These are phyloP conservation scores for Epizoanthus illoricatus DNA, from an alignment of 92 coral and sea anemone genomes.

Conservation along the genomic window DNA sequence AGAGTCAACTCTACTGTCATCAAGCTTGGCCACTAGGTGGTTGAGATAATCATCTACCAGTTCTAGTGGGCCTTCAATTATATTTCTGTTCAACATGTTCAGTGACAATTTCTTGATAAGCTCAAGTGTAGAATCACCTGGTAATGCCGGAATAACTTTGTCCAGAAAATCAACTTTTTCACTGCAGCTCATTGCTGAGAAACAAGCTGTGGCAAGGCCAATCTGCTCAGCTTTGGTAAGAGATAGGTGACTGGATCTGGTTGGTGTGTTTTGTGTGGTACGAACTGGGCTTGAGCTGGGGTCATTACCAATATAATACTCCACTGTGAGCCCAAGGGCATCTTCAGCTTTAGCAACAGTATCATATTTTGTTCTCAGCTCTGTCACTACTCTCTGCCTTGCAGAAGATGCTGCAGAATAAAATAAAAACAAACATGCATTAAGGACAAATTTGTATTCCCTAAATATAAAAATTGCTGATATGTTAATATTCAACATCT, in stretches of 20 bases:
- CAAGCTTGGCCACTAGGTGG: neutral
- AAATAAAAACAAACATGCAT: no score
- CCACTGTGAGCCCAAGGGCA: slow-evolving; percentile 4
- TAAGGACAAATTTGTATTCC: no score
- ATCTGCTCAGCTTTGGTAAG: neutral
- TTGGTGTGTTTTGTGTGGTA: neutral
- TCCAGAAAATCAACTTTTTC: neutral
- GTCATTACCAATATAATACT: neutral
- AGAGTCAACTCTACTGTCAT: neutral
- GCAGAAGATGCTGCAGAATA: slow-evolving; percentile 4
- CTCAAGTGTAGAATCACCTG: no score
- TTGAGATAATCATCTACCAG: neutral
- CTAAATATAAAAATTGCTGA: no score
- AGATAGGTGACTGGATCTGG: neutral
- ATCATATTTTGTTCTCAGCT: neutral
- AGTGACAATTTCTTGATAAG: neutral
- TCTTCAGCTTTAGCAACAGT: neutral
- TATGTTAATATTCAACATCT: no score
- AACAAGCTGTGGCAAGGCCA: neutral
- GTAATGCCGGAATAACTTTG: no score
- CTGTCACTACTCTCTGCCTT: neutral
- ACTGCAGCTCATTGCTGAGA: neutral
- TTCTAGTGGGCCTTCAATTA: neutral
- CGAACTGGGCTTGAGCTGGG: neutral
- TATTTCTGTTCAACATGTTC: neutral